A percentile compares a stretch with the other conserved stretches of the same genome.
phyloP scores from a whole-genome alignment of 1,140 invertebrate species.

The Chrysoperla carnea region DNA sequence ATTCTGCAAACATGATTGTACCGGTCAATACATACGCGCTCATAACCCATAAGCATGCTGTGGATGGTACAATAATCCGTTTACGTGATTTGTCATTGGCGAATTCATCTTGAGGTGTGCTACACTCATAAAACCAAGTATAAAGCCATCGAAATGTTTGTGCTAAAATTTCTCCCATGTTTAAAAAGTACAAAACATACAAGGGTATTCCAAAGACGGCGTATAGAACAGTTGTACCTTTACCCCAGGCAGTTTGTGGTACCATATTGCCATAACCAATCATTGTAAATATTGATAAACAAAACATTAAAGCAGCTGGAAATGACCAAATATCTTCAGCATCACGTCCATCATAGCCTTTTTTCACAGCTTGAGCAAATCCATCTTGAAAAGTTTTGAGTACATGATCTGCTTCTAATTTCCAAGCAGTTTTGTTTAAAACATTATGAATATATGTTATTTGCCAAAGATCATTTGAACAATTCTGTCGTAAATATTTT shows the following conservation, averaged over 20 bases:
- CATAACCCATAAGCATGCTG: conserved; percentile 87
- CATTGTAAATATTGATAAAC: conserved; percentile 76
- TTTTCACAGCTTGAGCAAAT: conserved; percentile 48
- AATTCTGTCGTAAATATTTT: conserved; percentile 27
- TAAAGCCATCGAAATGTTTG: conserved; percentile 65
- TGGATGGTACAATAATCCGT: conserved; percentile 73
- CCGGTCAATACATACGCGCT: conserved; percentile 78
- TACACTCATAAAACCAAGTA: conserved; percentile 56
- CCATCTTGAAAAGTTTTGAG: conserved; percentile 52
- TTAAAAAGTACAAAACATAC: conserved; percentile 76
- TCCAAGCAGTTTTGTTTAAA: conserved; percentile 57
- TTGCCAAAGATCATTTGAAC: conserved; percentile 49
- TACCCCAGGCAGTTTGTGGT: conserved; percentile 78
- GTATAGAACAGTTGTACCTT: conserved; percentile 82
- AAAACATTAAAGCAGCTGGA: conserved; percentile 73
- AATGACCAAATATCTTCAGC: conserved; percentile 63
- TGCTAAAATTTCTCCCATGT: conserved; percentile 72
- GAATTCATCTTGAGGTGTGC: conserved; percentile 27
- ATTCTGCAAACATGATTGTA: conserved; percentile 83
- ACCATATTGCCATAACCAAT: conserved; percentile 92
- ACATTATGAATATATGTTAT: conserved; percentile 53
- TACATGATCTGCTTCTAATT: conserved; percentile 39
- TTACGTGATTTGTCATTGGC: conserved; percentile 27
- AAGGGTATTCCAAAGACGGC: conserved; percentile 90
- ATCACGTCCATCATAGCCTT: conserved; percentile 59